Percentiles rank a stretch among this genome's conserved stretches.
Conservation (phyloP, 2,797 vertebrate genomes). For the Artibeus jamaicensis region DNA sequence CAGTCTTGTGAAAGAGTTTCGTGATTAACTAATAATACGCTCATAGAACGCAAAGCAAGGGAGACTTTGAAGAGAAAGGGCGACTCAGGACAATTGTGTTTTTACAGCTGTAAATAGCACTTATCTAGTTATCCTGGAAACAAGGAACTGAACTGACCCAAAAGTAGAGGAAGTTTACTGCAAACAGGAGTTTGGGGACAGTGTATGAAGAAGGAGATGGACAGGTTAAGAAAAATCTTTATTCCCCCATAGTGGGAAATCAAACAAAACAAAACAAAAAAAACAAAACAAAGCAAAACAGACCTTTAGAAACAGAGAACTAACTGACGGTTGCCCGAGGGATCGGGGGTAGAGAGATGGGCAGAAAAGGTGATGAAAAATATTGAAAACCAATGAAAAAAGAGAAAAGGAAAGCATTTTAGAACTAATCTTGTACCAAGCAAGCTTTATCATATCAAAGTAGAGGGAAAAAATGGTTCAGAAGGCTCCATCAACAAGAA, state of each 20-base stretch:
- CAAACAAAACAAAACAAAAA: neutral
- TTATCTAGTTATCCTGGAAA: neutral
- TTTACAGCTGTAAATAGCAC: neutral
- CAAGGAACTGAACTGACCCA: neutral
- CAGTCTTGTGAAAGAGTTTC: neutral
- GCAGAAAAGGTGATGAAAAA: neutral
- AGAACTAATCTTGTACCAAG: constrained; percentile 20
- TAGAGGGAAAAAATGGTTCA: neutral
- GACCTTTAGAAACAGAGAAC: neutral
- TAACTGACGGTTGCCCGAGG: neutral
- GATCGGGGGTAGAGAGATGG: neutral
- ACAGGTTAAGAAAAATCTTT: neutral
- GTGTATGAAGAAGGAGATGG: neutral
- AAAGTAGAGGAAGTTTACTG: neutral
- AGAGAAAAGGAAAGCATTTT: neutral
- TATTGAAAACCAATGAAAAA: neutral
- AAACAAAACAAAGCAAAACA: neutral
- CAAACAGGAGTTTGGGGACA: neutral
- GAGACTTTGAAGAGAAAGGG: neutral
- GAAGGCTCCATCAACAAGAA: neutral
- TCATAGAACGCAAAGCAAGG: neutral
- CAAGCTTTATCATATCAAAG: constrained; percentile 19
- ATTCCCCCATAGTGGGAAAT: neutral
- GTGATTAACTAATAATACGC: neutral
- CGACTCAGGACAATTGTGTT: neutral